A percentile compares a stretch with the other conserved stretches of the same genome.
These are phyloP conservation scores for Scaptomyza polygonia DNA, from an alignment of 2,888 invertebrate genomes.

Conservation along the genomic window DNA sequence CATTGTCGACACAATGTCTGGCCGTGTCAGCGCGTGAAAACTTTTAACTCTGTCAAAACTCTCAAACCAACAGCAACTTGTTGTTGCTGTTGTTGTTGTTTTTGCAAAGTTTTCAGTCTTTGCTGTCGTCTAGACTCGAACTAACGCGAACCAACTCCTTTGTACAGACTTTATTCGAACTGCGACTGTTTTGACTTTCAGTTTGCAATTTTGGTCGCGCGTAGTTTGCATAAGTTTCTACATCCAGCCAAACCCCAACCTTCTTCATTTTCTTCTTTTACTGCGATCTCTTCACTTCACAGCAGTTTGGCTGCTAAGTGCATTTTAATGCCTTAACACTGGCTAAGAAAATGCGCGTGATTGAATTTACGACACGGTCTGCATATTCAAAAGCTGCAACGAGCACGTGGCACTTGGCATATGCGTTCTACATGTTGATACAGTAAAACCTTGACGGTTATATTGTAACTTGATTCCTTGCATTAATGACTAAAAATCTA, in stretches of 20 bases:
- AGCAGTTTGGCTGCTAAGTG: conserved; percentile 54
- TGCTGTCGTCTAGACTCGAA: conserved; percentile 68
- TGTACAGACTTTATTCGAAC: conserved; percentile 27
- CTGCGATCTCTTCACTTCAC: not conserved
- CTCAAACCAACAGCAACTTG: too few species aligned
- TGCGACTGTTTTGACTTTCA: conserved; percentile 46
- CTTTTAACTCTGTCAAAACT: conserved; percentile 28
- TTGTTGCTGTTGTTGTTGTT: conserved; percentile 17
- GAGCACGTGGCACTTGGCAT: conserved; percentile 53
- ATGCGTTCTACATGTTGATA: conserved; percentile 42
- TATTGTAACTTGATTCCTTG: too few species aligned
- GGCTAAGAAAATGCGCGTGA: conserved; percentile 32
- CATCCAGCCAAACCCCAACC: not conserved
- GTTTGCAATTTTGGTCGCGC: conserved; percentile 73
- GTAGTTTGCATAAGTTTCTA: conserved; percentile 76
- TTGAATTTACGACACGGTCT: conserved; percentile 41
- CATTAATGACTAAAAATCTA: not conserved
- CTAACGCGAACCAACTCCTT: conserved; percentile 52
- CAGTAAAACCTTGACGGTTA: not conserved
- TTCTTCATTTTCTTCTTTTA: too few species aligned
- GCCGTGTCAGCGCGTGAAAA: conserved; percentile 59
- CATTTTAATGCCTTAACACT: conserved; percentile 68
- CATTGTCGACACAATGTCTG: conserved; percentile 59
- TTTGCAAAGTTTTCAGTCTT: conserved; percentile 62
- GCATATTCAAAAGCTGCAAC: conserved; percentile 6